phyloP scores from a whole-genome alignment of 1,140 invertebrate genomes.

The Homarus americanus region DNA sequence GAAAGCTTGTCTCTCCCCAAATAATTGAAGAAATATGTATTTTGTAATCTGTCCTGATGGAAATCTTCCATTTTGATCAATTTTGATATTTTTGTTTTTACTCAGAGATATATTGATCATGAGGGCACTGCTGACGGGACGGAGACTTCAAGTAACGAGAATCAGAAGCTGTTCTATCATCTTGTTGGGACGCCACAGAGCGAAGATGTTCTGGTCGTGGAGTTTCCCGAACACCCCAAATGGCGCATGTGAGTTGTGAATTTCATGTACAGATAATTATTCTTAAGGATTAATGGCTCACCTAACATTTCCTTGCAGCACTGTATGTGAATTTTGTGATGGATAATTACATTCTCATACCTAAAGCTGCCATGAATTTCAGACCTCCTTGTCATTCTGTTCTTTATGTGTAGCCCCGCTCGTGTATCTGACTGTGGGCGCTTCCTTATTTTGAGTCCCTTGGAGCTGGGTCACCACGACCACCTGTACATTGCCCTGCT shows the following conservation, averaged over 20 bases:
- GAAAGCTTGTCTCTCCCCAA: no score
- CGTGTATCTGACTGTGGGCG: conserved; percentile 93
- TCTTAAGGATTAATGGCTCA: neutral
- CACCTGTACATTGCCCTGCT: conserved; percentile 85
- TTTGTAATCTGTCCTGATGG: no score
- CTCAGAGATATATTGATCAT: conserved; percentile 86
- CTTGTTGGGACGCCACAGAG: conserved; percentile 89
- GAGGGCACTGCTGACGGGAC: conserved; percentile 91
- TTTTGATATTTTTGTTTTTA: conserved; percentile 47
- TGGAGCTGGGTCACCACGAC: conserved; percentile 93
- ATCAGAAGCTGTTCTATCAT: conserved; percentile 98
- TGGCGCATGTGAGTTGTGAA: conserved; percentile 89
- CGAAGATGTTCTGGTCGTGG: conserved; percentile 92
- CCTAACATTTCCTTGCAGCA: no score
- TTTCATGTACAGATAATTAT: neutral
- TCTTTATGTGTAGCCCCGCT: conserved; percentile 82
- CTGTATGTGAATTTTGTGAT: neutral
- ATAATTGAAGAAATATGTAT: no score
- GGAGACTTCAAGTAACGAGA: conserved; percentile 90
- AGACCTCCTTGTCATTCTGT: neutral
- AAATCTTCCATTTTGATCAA: no score
- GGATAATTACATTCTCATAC: neutral
- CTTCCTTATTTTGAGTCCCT: conserved; percentile 89
- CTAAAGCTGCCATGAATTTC: neutral
- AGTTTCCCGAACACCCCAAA: conserved; percentile 94